These are phyloP conservation scores for Nerophis lumbriciformis DNA, from an alignment of 2,113 vertebrate species.

Conservation along the genomic window DNA sequence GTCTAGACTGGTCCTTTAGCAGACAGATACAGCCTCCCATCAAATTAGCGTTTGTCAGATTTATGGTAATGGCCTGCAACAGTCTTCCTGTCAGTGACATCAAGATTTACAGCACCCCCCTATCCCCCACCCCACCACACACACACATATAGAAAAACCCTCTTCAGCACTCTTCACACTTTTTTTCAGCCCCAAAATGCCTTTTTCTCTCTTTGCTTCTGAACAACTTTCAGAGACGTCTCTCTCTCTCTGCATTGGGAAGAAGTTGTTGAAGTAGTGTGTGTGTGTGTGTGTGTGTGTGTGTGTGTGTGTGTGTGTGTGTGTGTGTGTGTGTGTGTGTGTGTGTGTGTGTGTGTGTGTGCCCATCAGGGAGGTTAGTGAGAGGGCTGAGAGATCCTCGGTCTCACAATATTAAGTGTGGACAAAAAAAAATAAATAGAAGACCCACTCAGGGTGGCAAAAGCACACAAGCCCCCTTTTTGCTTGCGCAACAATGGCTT, in stretches of 20 bases:
- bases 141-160: slow-evolving; percentile 17
- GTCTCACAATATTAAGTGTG: slow-evolving; percentile 36
- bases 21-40: slow-evolving; percentile 99
- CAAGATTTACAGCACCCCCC: slow-evolving; percentile 87
- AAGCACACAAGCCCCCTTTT: slow-evolving; percentile 63
- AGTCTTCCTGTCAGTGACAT: slow-evolving; percentile 98
- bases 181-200: slow-evolving; percentile 19
- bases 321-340: slow-evolving; percentile 25
- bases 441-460: slow-evolving; percentile 52
- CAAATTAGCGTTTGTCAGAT: slow-evolving; percentile 99
- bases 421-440: slow-evolving; percentile 39
- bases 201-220: slow-evolving; percentile 31
- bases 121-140: slow-evolving; percentile 39
- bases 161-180: slow-evolving; percentile 28
- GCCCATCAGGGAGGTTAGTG: slow-evolving; percentile 25
- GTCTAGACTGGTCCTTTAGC: slow-evolving; percentile 99
- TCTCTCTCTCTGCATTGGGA: slow-evolving; percentile 7
- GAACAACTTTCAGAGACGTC: slow-evolving; percentile 17
- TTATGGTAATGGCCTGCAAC: slow-evolving; percentile 99
- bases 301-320: slow-evolving; percentile 15
- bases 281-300: slow-evolving; percentile 12
- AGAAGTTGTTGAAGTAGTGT: slow-evolving; percentile 11
- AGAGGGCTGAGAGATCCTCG: slow-evolving; percentile 28
- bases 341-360: slow-evolving; percentile 27
- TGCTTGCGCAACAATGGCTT: slow-evolving; percentile 57